Percentiles rank a stretch among this genome's conserved stretches.
These are phyloP conservation scores for Atta colombica DNA, from an alignment of 1,140 invertebrate species.

Conservation along the genomic window DNA sequence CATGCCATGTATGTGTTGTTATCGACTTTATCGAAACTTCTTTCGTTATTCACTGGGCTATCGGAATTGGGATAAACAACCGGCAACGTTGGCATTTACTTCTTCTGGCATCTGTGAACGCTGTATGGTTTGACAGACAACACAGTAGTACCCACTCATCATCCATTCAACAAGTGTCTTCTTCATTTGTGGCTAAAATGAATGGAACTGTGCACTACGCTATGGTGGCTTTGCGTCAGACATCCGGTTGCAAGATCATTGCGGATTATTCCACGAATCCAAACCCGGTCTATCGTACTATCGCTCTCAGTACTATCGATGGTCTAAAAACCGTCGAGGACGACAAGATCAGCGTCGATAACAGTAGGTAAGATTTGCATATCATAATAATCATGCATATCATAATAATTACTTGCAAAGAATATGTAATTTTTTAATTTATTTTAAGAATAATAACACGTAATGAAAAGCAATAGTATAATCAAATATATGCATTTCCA, in stretches of 20 bases:
- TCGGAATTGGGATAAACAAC: conserved; percentile 88
- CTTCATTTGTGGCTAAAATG: conserved; percentile 86
- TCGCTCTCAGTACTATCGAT: conserved; percentile 70
- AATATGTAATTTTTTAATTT: neutral
- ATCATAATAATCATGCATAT: neutral
- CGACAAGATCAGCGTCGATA: conserved; percentile 76
- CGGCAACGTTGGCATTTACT: conserved; percentile 10
- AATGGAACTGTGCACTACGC: conserved; percentile 73
- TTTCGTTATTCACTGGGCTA: conserved; percentile 78
- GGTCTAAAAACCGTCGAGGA: conserved; percentile 69
- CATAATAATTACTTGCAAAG: neutral
- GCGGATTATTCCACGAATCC: conserved; percentile 73
- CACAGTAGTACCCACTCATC: conserved; percentile 8
- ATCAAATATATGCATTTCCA: neutral
- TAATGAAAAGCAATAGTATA: neutral
- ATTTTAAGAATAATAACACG: neutral
- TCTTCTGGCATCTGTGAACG: neutral
- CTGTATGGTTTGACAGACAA: neutral
- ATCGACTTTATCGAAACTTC: conserved; percentile 70
- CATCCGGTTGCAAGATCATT: conserved; percentile 73
- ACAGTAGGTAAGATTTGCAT: conserved; percentile 74
- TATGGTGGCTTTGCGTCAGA: conserved; percentile 75
- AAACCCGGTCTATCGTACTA: conserved; percentile 59
- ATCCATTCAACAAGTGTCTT: conserved; percentile 13
- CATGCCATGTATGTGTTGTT: neutral